Base-by-base conservation (phyloP, 1,140 invertebrate species). In the Dinoponera quadriceps region DNA sequence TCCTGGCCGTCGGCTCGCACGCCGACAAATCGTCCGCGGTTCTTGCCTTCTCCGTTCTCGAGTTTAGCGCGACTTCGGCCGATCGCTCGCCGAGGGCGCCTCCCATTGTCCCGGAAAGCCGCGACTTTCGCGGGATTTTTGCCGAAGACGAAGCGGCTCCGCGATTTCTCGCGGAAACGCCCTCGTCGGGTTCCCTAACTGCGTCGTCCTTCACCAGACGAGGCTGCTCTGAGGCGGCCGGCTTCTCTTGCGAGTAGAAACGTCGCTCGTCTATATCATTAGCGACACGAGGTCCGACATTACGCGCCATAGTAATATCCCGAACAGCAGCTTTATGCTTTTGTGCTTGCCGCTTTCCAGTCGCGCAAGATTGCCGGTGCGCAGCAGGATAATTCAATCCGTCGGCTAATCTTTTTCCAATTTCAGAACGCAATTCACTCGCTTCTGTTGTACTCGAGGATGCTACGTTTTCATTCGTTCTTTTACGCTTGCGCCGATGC, bases 331-430 rank as follows among this genome's bases (percentile, higher is more conserved):
- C 33, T 48, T 71, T 71, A 22, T 22, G n/a, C 38, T 71, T 69
- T 80, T 80, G 65, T 48, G 25, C 20, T 44, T 9, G 38, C 38
- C n/a, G 51, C 27, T 80, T 18, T n/a, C 14, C 33, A 44, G 18
- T 78, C 29, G 44, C 63, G 65, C 49, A 20, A 38, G 38, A 80
- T 57, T 54, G 18, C 14, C 22, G 49, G n/a, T 11, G 55, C 51
- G 55, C 51, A 38, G 65, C 51, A 38, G 65, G 25, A 80, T 80
- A 69, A 57, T 69, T n/a, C 33, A 69, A 80, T 59, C 69, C 51
- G 22, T 9, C 65, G 51, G 51, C 38, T 80, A 80, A 80, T 80
- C 75, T 48, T 57, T 80, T 80, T 48, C 48, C 65, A 44, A 80
- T 80, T 59, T 20, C 49, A n/a, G 75, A 20, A 27, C 22, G 51